Evolutionary conservation across 2,888 invertebrate genomes (phyloP), one percentile per base, ranked within the genome.

Genomic region (Melipona beecheii): DNA sequence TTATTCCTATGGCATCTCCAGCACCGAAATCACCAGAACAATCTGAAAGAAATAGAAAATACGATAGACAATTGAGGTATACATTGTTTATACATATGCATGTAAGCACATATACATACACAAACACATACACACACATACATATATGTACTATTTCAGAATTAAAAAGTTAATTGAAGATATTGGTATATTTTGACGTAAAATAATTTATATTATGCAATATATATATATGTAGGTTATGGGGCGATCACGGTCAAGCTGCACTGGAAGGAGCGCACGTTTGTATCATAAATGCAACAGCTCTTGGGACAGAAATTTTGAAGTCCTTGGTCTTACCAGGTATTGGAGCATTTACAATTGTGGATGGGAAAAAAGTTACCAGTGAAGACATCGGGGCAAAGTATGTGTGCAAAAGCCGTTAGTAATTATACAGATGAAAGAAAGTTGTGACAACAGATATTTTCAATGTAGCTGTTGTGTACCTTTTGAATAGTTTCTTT

Each of bases 191-290:
- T 11, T 49, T 2, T 71, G n/a, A 54, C 43, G 9, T 43, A 4
- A 60, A 5, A 27, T 24, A 11, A 43, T 52, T 43, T 24, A 24
- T 11, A 3, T 36, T 36, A 24, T 71, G 31, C 4, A 31, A 66
- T 58, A n/a, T 54, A 36, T 75, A 27, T 27, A 60, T 5, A 19
- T 74, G 36, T 17, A 98, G 98, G 93, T 96, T 99, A 91, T 99
- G 99, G 99, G 99, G 99, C 85, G 99, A 99, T 94, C 99, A 99
- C 95, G 99, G 99, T 0, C 99, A 99, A 74, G 84, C 87, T 50
- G 73, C 97, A 5, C 95, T 99, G 79, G 99, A 99, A 95, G 96
- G 96, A 85, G 97, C 99, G 24, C 97, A 98, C 94, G 97, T 99
- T 89, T 99, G 99, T 94, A 94, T 99, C 43, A 97, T 99, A 86